phyloP scores from a whole-genome alignment of 2,113 vertebrate species.

The Myocastor coypus region DNA sequence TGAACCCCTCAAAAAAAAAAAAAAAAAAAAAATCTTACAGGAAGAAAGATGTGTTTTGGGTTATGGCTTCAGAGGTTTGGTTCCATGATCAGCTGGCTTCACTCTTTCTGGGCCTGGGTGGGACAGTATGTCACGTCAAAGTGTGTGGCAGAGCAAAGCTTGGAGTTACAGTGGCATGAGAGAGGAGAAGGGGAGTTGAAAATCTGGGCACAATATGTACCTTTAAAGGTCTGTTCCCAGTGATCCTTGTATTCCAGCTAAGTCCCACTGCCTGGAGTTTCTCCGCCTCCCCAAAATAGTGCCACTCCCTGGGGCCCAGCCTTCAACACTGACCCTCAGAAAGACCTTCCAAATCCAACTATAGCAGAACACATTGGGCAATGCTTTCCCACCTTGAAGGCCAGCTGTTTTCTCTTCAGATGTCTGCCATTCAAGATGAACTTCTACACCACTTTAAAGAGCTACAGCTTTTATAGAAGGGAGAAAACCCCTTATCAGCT shows the following conservation, averaged over 20 bases:
- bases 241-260: background rate
- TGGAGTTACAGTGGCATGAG: background rate
- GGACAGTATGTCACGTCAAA: background rate
- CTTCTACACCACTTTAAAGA: slow-evolving; percentile 43
- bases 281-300: background rate
- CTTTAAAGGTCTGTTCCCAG: background rate
- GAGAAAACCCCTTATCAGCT: slow-evolving; percentile 23
- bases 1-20: no score
- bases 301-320: background rate
- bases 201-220: background rate
- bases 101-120: background rate
- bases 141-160: background rate
- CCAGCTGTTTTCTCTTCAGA: slow-evolving; percentile 1
- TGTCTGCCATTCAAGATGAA: slow-evolving; percentile 20
- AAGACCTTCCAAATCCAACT: background rate
- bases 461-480: slow-evolving; percentile 17
- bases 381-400: background rate
- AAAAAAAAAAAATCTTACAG: background rate
- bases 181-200: background rate
- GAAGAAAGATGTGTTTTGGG: background rate
- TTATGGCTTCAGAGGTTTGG: background rate
- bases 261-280: background rate
- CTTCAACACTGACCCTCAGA: background rate
- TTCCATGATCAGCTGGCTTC: background rate
- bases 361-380: background rate